Percentiles rank a stretch among this genome's conserved stretches.
These are phyloP conservation scores for Melanostigma gelatinosum DNA, from an alignment of 2,113 vertebrate species.

Conservation along the genomic window DNA sequence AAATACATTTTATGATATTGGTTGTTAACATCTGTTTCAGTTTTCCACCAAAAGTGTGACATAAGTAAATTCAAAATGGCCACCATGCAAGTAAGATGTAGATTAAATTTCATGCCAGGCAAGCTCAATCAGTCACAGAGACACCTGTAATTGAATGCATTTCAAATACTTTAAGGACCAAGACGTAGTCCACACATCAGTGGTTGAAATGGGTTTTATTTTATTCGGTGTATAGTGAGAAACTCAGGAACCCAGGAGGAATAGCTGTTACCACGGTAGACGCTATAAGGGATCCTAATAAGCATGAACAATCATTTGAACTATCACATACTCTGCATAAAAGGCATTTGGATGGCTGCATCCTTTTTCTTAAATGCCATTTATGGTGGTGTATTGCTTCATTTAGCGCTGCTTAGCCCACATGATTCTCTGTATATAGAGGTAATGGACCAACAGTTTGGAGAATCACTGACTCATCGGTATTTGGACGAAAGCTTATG, in stretches of 20 bases:
- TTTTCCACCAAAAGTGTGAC: not conserved
- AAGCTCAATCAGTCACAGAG: slow-evolving; percentile 50
- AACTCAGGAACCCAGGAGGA: slow-evolving; percentile 28
- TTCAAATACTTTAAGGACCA: slow-evolving; percentile 33
- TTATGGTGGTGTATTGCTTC: slow-evolving; percentile 48
- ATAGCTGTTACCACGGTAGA: not conserved
- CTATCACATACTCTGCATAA: slow-evolving; percentile 36
- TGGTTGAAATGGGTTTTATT: slow-evolving; percentile 69
- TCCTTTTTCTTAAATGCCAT: slow-evolving; percentile 33
- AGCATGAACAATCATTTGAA: not conserved
- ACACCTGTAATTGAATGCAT: slow-evolving; percentile 33
- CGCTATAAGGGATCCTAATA: slow-evolving; percentile 30
- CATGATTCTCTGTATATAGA: not conserved
- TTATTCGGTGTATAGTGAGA: not conserved
- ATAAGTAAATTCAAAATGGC: not conserved
- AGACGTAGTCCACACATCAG: not conserved
- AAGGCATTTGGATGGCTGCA: slow-evolving; percentile 44
- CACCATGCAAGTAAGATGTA: not conserved
- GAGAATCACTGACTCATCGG: slow-evolving; percentile 18
- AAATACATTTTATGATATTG: not conserved
- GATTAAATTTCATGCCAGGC: not conserved
- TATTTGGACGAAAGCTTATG: slow-evolving; percentile 27
- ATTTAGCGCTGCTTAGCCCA: slow-evolving; percentile 34
- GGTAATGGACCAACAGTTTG: slow-evolving; percentile 25
- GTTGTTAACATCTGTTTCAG: not conserved